Evolutionary conservation across 2,888 invertebrate genomes (phyloP), one percentile per base, ranked within the genome.

Genomic region (Tillus elongatus): DNA sequence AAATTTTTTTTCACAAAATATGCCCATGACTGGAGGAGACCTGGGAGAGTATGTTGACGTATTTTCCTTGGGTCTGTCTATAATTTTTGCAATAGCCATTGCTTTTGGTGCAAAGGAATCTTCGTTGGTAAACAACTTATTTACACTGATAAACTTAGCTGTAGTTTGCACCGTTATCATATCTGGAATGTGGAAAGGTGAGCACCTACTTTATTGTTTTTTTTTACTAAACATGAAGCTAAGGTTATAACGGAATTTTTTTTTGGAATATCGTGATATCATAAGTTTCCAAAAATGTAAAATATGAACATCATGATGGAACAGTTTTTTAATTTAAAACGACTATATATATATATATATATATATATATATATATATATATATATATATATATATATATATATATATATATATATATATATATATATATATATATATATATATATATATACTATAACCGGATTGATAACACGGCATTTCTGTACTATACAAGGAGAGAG

Each of bases 31-130:
- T 50, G 68, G 77, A 11, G 68, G 70, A 1, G 75, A 79, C 46
- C 61, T 88, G 19, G 79, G 82, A 1, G 58, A 69, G 0, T 86
- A 84, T 65, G 83, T 83, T 1, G 87, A 87, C 53, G 66, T 86
- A 15, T 82, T 87, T 57, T 83, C 87, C 0, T 79, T 86, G 49
- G 68, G 70, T 1, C 73, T 87, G 13, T 80, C 83, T 30, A 68
- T 84, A 49, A 51, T 75, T 0, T 82, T 84, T 56, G 77, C 59
- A 82, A 80, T 71, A 40, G 63, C 76, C n/a, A 52, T 83, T 42
- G 79, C 82, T 1, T 68, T 84, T 46, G 91, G 91, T 2, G 82
- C 85, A 30, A 84, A 84, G 54, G 82, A 84, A 58, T 87, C 88
- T 0, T 71, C 84, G 0, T 54, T 72, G 31, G 74, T 88, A 16